Evolutionary conservation across 1,140 invertebrate genomes (phyloP).

Genomic region (Rhizoglyphus robini): DNA sequence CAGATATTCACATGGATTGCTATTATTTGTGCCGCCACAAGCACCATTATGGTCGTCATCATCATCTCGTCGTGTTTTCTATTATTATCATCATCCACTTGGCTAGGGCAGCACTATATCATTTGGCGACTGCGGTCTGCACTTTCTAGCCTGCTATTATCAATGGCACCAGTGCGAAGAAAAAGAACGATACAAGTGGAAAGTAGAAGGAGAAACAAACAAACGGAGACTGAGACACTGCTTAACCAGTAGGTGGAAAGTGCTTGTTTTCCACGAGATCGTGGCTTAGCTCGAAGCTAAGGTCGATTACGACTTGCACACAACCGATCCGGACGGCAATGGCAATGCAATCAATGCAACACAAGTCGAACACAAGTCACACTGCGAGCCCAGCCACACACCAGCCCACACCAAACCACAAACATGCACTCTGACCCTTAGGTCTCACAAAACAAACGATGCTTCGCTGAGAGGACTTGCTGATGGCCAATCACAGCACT

Average conservation of each 20-base stretch:
- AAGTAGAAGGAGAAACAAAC: constrained; percentile 9
- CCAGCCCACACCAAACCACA: too few relatives aligned
- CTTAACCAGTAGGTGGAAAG: constrained; percentile 13
- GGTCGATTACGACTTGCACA: background rate
- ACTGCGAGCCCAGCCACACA: too few relatives aligned
- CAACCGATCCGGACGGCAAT: too few relatives aligned
- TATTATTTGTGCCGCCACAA: constrained; percentile 14
- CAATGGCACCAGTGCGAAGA: constrained; percentile 14
- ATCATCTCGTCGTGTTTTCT: constrained; percentile 13
- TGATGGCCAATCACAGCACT: too few relatives aligned
- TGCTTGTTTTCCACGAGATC: background rate
- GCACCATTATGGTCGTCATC: constrained; percentile 11
- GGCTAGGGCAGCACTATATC: constrained; percentile 8
- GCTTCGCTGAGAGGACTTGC: too few relatives aligned
- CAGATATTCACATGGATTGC: constrained; percentile 12
- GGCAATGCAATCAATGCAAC: too few relatives aligned
- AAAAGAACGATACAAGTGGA: background rate
- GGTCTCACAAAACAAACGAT: too few relatives aligned
- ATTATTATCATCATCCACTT: constrained; percentile 14
- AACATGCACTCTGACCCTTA: too few relatives aligned
- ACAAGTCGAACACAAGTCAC: too few relatives aligned
- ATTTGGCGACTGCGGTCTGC: constrained; percentile 12
- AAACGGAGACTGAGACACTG: background rate
- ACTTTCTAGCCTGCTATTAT: constrained; percentile 8
- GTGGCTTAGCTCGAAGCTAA: background rate